Percentiles rank a stretch among this genome's conserved stretches.
These are phyloP conservation scores for Habrosyne pyritoides DNA, from an alignment of 2,888 invertebrate genomes.

Conservation along the genomic window DNA sequence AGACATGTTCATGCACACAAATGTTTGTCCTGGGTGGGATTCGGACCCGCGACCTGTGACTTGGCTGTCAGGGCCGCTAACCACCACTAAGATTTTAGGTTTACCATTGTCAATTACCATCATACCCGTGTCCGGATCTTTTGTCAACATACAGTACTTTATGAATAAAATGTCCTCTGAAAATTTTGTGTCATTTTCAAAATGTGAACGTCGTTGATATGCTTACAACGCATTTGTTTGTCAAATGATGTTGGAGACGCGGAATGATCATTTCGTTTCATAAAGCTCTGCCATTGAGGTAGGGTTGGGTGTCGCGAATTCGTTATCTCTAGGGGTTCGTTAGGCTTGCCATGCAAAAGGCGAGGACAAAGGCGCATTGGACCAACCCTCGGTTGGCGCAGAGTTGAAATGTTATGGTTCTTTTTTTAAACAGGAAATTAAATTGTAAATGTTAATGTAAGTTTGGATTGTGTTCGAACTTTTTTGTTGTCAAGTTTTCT, in stretches of 20 bases:
- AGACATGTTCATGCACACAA: too few species aligned
- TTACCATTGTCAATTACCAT: too few species aligned
- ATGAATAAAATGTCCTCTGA: neutral
- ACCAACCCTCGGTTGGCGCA: conserved; percentile 30
- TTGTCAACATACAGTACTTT: too few species aligned
- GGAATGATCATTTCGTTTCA: neutral
- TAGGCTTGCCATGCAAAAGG: conserved; percentile 50
- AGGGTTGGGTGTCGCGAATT: conserved; percentile 32
- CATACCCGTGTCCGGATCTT: too few species aligned
- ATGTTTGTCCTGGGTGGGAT: too few species aligned
- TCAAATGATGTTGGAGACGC: neutral
- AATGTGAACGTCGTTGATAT: neutral
- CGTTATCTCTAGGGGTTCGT: conserved; percentile 64
- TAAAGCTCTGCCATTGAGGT: conserved; percentile 9
- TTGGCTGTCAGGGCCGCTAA: too few species aligned
- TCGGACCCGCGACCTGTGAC: too few species aligned
- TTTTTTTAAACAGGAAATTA: conserved; percentile 1
- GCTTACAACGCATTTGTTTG: neutral
- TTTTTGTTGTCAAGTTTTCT: too few species aligned
- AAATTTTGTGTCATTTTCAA: neutral
- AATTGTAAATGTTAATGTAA: neutral
- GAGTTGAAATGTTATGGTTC: conserved; percentile 21
- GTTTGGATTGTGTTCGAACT: neutral
- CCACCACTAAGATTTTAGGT: too few species aligned
- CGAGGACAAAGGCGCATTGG: conserved; percentile 35